Evolutionary conservation across 2,888 invertebrate species (phyloP).

Genomic region (Protodeltote pygarga): DNA sequence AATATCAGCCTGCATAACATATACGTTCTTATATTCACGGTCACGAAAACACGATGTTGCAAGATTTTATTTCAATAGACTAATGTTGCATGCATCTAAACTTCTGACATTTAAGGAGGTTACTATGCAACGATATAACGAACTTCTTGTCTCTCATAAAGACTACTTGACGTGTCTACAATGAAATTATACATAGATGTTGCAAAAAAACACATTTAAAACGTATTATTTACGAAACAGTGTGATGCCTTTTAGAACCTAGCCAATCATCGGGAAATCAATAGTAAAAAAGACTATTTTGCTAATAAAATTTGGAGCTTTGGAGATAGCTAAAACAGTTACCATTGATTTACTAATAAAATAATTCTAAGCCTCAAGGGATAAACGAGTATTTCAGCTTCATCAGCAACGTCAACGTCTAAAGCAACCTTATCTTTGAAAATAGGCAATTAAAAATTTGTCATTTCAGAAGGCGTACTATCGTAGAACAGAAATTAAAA

Average conservation of each 20-base stretch:
- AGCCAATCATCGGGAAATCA: no score
- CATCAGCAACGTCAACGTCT: no score
- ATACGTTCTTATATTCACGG: constrained; percentile 37
- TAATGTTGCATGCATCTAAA: constrained; percentile 30
- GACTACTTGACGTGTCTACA: constrained; percentile 21
- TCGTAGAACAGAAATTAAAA: constrained; percentile 5
- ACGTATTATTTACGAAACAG: neutral
- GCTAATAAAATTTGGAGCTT: no score
- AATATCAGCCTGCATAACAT: constrained; percentile 6
- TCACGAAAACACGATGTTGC: constrained; percentile 35
- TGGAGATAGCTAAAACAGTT: no score
- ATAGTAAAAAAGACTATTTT: no score
- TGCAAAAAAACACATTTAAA: constrained; percentile 16
- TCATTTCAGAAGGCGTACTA: no score
- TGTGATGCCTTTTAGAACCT: no score
- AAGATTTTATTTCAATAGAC: constrained; percentile 36
- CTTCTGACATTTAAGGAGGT: constrained; percentile 42
- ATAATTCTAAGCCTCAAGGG: no score
- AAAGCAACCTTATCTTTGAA: no score
- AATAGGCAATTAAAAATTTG: no score
- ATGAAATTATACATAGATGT: constrained; percentile 13
- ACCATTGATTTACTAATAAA: no score
- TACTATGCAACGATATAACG: constrained; percentile 25
- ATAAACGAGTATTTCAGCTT: no score
- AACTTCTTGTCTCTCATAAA: constrained; percentile 30